These are phyloP conservation scores for Solenodon paradoxus DNA, from an alignment of 2,113 vertebrate genomes.

Conservation along the genomic window DNA sequence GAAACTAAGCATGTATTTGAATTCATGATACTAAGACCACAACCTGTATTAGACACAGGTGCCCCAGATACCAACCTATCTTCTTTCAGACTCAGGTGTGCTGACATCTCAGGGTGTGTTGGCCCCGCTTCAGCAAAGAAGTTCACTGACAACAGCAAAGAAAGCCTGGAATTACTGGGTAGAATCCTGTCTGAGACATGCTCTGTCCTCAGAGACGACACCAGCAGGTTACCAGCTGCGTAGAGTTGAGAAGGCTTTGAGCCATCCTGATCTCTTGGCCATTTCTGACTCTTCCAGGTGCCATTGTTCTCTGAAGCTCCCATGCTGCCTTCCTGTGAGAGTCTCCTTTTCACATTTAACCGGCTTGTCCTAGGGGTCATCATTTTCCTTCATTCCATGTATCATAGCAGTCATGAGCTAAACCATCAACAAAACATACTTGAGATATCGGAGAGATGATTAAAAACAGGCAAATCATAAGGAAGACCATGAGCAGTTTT, in stretches of 20 bases:
- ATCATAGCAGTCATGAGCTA: background rate
- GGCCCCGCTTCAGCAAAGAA: background rate
- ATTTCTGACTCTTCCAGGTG: background rate
- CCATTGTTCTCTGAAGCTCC: background rate
- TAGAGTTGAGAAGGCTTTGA: accelerated
- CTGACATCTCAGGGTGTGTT: background rate
- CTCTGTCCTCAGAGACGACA: background rate
- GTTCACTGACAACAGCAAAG: background rate
- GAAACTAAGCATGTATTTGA: background rate
- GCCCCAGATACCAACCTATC: background rate
- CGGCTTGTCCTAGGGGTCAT: background rate
- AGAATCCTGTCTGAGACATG: background rate
- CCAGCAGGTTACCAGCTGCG: background rate
- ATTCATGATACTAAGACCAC: background rate
- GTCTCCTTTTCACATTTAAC: background rate
- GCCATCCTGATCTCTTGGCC: background rate
- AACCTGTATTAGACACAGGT: background rate
- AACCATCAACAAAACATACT: background rate
- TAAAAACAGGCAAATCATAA: background rate
- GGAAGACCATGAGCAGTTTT: background rate
- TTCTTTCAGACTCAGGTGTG: background rate
- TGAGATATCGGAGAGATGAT: background rate
- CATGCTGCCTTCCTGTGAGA: background rate
- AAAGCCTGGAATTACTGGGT: background rate
- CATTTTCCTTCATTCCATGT: background rate